Evolutionary conservation across 2,797 vertebrate species (phyloP).

Genomic region (Halcyon leucocephala): DNA sequence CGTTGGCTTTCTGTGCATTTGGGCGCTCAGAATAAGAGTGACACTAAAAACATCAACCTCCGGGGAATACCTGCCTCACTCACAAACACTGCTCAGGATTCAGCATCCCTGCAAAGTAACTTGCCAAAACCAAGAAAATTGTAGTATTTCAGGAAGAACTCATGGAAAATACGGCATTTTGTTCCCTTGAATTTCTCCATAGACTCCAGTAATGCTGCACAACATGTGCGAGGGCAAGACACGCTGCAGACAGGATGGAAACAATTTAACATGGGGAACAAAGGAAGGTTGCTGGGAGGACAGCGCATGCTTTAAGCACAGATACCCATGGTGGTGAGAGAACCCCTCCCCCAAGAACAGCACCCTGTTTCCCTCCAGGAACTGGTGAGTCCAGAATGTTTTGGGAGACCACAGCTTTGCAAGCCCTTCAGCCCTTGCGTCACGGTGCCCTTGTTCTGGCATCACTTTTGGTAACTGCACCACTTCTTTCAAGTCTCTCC

Average conservation of each 20-base stretch:
- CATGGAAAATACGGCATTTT: background rate
- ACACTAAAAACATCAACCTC: background rate
- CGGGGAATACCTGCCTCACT: background rate
- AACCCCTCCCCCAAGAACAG: fast-evolving
- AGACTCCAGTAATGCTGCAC: fast-evolving
- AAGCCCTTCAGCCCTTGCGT: background rate
- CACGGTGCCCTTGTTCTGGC: background rate
- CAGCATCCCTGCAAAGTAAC: fast-evolving
- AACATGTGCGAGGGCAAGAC: background rate
- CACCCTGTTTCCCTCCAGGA: background rate
- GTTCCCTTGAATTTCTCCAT: background rate
- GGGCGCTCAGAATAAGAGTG: background rate
- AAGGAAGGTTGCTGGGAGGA: background rate
- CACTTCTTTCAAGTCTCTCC: background rate
- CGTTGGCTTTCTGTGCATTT: background rate
- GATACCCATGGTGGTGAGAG: fast-evolving
- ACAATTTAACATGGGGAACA: background rate
- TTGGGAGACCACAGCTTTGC: background rate
- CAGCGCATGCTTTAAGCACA: background rate
- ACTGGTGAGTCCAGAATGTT: fast-evolving
- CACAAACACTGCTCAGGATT: background rate
- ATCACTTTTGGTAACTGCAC: fast-evolving
- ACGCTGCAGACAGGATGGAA: background rate
- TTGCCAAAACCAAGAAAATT: background rate
- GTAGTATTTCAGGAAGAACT: background rate